These are phyloP conservation scores for Astropecten irregularis DNA, from an alignment of 53 echinoderm and acorn worm species.

Conservation along the genomic window DNA sequence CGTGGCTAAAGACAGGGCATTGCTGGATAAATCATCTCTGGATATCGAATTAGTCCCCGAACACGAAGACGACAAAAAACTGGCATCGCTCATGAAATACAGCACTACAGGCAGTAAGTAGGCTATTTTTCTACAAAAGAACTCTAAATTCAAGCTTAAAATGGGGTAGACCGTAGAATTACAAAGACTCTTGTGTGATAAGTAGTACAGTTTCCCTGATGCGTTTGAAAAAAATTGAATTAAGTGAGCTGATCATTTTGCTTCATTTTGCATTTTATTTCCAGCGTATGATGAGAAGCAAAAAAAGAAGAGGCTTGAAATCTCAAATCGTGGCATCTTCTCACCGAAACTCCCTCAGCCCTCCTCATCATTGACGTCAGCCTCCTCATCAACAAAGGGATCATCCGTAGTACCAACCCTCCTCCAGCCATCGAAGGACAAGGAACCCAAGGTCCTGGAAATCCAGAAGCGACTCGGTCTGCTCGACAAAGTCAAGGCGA, in stretches of 20 bases:
- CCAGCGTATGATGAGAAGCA: slow-evolving; percentile 83
- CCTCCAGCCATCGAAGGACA: no score
- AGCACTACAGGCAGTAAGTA: slow-evolving; percentile 75
- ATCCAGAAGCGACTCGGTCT: slow-evolving; percentile 30
- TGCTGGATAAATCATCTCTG: slow-evolving; percentile 82
- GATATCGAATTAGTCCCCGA: slow-evolving; percentile 88
- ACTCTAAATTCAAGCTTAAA: no score
- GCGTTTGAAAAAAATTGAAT: no score
- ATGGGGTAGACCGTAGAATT: no score
- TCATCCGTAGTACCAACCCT: no score
- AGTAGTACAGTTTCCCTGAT: no score
- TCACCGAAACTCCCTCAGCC: background rate
- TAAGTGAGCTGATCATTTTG: no score
- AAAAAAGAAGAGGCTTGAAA: slow-evolving; percentile 72
- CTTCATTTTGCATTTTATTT: no score
- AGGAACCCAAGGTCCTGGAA: background rate
- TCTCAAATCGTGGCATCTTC: slow-evolving; percentile 73
- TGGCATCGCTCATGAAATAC: slow-evolving; percentile 90
- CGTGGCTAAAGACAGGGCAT: slow-evolving; percentile 64
- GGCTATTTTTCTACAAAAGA: no score
- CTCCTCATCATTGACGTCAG: slow-evolving; percentile 3
- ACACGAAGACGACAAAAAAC: slow-evolving; percentile 82
- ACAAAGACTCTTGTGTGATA: no score
- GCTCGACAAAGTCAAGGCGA: slow-evolving; percentile 3
- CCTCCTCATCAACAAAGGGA: slow-evolving; percentile 9